These are phyloP conservation scores for Aphis gossypii DNA, from an alignment of 1,140 invertebrate genomes.

Conservation along the genomic window DNA sequence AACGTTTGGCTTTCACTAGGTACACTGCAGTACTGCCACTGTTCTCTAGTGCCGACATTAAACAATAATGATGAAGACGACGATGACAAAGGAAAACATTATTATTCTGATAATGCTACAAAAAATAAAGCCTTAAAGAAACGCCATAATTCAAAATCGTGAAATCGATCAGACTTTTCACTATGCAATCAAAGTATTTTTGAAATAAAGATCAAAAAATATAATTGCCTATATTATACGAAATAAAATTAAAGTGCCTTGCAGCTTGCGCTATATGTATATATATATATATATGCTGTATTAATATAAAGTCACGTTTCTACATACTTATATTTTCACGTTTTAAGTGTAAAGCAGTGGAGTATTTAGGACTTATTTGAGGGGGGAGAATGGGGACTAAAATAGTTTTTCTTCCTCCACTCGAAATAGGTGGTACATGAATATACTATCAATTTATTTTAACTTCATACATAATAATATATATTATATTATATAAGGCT, in stretches of 20 bases:
- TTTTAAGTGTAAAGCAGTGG: not conserved
- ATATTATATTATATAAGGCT: too few relatives aligned
- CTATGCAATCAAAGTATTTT: not conserved
- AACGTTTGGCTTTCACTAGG: constrained; percentile 7
- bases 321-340: not conserved
- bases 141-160: constrained; percentile 21
- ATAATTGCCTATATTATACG: not conserved
- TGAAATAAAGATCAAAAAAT: not conserved
- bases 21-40: not conserved
- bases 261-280: too few relatives aligned
- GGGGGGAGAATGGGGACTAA: too few relatives aligned
- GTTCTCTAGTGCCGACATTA: too few relatives aligned
- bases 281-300: not conserved
- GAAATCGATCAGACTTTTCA: constrained; percentile 10
- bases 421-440: too few relatives aligned
- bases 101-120: not conserved
- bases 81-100: not conserved
- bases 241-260: not conserved
- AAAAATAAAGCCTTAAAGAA: not conserved
- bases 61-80: not conserved
- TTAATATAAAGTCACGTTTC: constrained; percentile 4
- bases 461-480: too few relatives aligned
- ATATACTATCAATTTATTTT: too few relatives aligned
- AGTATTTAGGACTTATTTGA: too few relatives aligned
- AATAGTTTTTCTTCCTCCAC: too few relatives aligned